phyloP scores from a whole-genome alignment of 2,113 vertebrate genomes.

The Riparia riparia region DNA sequence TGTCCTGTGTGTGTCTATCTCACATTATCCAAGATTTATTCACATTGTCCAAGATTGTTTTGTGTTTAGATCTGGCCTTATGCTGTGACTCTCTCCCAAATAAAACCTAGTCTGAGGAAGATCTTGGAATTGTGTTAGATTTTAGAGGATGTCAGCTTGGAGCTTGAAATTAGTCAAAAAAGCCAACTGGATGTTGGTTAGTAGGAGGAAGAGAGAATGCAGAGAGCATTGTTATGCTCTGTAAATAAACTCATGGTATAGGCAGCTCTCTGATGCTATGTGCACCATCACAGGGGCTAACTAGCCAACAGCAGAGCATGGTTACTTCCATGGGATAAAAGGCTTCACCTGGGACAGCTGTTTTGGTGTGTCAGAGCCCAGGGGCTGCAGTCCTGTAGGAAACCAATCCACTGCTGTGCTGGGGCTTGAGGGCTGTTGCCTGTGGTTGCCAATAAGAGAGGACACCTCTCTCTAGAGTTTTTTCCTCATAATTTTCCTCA shows the following conservation, averaged over 20 bases:
- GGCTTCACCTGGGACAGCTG: not conserved
- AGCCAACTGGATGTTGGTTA: not conserved
- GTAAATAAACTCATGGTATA: not conserved
- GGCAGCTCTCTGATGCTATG: not conserved
- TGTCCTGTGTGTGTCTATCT: not conserved
- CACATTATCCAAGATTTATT: not conserved
- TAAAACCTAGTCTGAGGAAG: not conserved
- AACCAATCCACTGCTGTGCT: fast-evolving
- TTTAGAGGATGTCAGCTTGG: not conserved
- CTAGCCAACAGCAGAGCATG: not conserved
- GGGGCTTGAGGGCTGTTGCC: not conserved
- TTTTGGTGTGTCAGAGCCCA: not conserved
- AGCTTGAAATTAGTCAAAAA: not conserved
- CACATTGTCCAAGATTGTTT: not conserved
- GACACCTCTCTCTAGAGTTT: too few species aligned
- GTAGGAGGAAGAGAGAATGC: not conserved
- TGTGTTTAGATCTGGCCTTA: not conserved
- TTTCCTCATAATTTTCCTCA: not conserved
- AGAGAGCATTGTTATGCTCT: not conserved
- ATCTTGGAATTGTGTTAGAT: not conserved
- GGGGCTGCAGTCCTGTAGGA: not conserved
- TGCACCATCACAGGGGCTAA: not conserved
- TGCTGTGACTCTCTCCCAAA: not conserved
- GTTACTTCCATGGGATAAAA: not conserved
- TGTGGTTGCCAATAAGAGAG: not conserved